phyloP scores from a whole-genome alignment of 2,113 vertebrate genomes.

The Polypterus senegalus region DNA sequence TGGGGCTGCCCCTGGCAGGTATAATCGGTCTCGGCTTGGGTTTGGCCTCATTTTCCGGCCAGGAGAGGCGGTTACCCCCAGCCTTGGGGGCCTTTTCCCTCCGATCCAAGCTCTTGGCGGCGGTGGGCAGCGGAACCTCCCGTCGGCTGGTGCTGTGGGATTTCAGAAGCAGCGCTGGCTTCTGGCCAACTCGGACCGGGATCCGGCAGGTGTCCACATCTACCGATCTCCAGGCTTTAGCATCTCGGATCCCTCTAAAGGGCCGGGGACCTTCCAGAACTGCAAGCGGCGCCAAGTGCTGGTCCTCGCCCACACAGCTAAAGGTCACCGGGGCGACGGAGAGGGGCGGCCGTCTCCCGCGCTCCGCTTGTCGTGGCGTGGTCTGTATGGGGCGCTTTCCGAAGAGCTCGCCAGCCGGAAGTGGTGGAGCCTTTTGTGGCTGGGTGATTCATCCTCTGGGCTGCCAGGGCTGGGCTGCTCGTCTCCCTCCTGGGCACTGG shows the following conservation, averaged over 20 bases:
- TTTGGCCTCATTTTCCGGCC: conserved; percentile 69
- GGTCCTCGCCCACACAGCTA: conserved; percentile 22
- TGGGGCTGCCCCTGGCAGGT: conserved; percentile 49
- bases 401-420: no score
- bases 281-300: no score
- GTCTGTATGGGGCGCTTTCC: no score
- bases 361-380: no score
- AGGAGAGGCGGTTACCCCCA: conserved; percentile 59
- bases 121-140: conserved; percentile 37
- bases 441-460: no score
- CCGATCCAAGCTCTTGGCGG: conserved; percentile 53
- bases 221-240: conserved; percentile 4
- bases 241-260: neutral
- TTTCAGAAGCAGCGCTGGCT: conserved; percentile 44
- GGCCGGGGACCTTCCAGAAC: neutral
- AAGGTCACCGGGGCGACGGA: conserved; percentile 31
- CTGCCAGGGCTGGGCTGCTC: conserved; percentile 3
- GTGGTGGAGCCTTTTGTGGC: no score
- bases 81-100: conserved; percentile 37
- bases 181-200: conserved; percentile 37
- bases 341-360: conserved; percentile 23
- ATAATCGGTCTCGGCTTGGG: conserved; percentile 27
- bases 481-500: conserved; percentile 4
- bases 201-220: conserved; percentile 30
- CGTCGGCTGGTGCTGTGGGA: conserved; percentile 38